Percentiles rank a stretch among this genome's conserved stretches.
phyloP scores from a whole-genome alignment of 2,797 vertebrate genomes.

The Sebastes paucispinis region DNA sequence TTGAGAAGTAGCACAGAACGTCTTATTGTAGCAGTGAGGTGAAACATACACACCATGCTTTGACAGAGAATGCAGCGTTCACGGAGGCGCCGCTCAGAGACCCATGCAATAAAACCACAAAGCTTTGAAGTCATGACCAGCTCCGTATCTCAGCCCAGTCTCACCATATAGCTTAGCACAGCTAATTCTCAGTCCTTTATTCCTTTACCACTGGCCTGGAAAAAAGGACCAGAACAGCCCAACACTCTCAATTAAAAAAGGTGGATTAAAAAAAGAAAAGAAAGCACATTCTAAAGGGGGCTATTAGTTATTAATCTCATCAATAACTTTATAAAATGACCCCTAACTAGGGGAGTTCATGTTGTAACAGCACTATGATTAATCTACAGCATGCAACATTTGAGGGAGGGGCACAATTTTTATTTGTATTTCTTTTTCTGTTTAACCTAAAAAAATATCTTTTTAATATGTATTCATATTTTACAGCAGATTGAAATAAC shows the following conservation, averaged over 20 bases:
- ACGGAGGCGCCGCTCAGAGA: conserved; percentile 23
- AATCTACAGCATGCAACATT: conserved; percentile 63
- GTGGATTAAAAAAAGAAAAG: conserved; percentile 13
- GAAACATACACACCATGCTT: conserved; percentile 46
- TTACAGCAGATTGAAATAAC: conserved; percentile 61
- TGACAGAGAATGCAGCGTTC: conserved; percentile 2
- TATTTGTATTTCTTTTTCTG: not conserved
- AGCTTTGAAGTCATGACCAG: conserved; percentile 31
- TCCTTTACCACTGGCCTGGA: conserved; percentile 69
- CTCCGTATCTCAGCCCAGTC: conserved; percentile 38
- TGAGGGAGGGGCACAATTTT: not conserved
- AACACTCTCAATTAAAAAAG: conserved; percentile 53
- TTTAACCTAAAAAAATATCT: conserved; percentile 73
- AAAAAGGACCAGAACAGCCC: conserved; percentile 62
- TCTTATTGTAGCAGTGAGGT: not conserved
- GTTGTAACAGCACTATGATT: conserved; percentile 29
- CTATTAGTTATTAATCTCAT: not conserved
- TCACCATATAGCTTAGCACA: conserved; percentile 64
- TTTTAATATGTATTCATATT: conserved; percentile 44
- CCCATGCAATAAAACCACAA: conserved; percentile 53
- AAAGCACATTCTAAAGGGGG: conserved; percentile 9
- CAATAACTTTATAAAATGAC: conserved; percentile 15
- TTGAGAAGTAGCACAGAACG: not conserved
- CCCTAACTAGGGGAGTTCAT: not conserved
- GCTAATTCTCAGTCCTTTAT: conserved; percentile 55